These are phyloP conservation scores for Lasioglossum figueresi DNA, from an alignment of 2,888 invertebrate genomes.

Conservation along the genomic window DNA sequence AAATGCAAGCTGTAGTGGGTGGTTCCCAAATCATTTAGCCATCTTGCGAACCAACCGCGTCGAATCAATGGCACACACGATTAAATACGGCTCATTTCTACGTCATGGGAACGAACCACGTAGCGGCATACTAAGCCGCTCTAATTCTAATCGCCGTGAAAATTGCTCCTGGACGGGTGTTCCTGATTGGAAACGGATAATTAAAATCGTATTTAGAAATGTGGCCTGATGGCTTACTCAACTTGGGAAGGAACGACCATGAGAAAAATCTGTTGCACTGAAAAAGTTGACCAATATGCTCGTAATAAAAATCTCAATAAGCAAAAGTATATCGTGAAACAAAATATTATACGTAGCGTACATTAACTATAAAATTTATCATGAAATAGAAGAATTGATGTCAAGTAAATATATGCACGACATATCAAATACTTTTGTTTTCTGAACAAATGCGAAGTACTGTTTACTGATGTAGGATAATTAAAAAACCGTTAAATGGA, in stretches of 20 bases:
- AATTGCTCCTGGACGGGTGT: constrained; percentile 75
- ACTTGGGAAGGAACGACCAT: constrained; percentile 11
- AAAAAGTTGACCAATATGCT: neutral
- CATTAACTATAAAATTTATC: neutral
- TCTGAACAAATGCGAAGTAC: neutral
- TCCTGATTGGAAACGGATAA: constrained; percentile 77
- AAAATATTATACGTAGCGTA: neutral
- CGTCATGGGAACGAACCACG: constrained; percentile 80
- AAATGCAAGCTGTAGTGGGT: constrained; percentile 63
- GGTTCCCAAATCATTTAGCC: constrained; percentile 82
- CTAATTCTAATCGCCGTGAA: constrained; percentile 83
- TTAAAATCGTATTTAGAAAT: constrained; percentile 65
- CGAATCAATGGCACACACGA: constrained; percentile 79
- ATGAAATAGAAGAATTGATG: neutral
- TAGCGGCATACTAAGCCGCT: constrained; percentile 65
- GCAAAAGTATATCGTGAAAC: no score
- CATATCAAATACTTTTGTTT: neutral
- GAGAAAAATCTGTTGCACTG: constrained; percentile 32
- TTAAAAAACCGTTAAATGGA: neutral
- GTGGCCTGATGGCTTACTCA: constrained; percentile 34
- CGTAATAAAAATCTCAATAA: neutral
- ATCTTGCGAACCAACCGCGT: constrained; percentile 73
- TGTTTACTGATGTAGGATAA: neutral
- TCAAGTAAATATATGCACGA: neutral
- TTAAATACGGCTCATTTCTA: constrained; percentile 79